Percentiles rank a stretch among this genome's conserved stretches.
Conservation (phyloP, 2,797 vertebrate genomes). For the Gobionotothen gibberifrons region DNA sequence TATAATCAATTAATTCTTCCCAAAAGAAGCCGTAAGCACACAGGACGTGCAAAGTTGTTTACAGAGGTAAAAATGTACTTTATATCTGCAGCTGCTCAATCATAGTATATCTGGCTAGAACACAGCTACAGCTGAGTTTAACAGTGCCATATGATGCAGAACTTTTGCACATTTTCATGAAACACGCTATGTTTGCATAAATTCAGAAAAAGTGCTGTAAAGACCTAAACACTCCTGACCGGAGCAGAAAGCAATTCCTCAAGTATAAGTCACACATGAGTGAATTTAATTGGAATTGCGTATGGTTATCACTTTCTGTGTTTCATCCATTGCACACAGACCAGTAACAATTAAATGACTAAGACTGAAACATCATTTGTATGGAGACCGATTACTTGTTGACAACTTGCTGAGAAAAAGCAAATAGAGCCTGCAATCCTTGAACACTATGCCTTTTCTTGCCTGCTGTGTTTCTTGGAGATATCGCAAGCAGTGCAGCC, state of each 20-base stretch:
- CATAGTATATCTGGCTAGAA: slow-evolving; percentile 40
- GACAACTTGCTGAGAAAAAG: slow-evolving; percentile 76
- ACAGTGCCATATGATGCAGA: slow-evolving; percentile 29
- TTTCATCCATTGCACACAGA: slow-evolving; percentile 77
- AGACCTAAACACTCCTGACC: slow-evolving; percentile 69
- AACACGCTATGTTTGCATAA: slow-evolving; percentile 59
- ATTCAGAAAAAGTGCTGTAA: slow-evolving; percentile 54
- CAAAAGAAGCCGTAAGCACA: slow-evolving; percentile 46
- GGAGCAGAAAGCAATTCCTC: slow-evolving; percentile 80
- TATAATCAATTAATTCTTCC: slow-evolving; percentile 41
- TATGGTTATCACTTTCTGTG: slow-evolving; percentile 82
- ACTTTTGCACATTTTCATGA: slow-evolving; percentile 35
- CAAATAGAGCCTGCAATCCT: slow-evolving; percentile 74
- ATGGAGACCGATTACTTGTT: slow-evolving; percentile 80
- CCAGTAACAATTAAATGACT: slow-evolving; percentile 82
- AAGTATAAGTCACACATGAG: slow-evolving; percentile 84
- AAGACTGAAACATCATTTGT: slow-evolving; percentile 80
- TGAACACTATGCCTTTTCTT: slow-evolving; percentile 55
- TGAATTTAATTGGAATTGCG: slow-evolving; percentile 82
- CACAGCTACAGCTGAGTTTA: slow-evolving; percentile 28
- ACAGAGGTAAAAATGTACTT: slow-evolving; percentile 23
- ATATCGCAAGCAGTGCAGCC: slow-evolving; percentile 55
- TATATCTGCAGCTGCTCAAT: slow-evolving; percentile 34
- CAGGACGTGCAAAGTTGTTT: slow-evolving; percentile 30
- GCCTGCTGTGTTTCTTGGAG: slow-evolving; percentile 56